Evolutionary conservation across 2,113 vertebrate species (phyloP).

Genomic region (Albula glossodonta): DNA sequence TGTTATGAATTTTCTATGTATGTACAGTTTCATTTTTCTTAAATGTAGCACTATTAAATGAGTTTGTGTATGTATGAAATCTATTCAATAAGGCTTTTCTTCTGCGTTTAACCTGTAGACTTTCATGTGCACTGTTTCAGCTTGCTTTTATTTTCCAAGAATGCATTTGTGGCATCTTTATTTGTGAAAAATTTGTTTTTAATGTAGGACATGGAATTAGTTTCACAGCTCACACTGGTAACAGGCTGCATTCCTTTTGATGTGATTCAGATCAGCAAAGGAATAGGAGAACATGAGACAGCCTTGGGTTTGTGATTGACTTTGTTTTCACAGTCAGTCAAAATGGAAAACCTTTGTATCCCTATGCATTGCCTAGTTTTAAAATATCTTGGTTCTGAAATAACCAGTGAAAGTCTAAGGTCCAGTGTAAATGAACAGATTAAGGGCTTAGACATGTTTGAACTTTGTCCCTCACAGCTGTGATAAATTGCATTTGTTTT

Average conservation of each 20-base stretch:
- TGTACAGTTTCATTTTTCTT: too few relatives aligned
- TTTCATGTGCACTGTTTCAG: background rate
- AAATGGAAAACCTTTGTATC: background rate
- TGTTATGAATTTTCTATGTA: background rate
- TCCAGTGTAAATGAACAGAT: background rate
- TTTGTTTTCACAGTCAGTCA: background rate
- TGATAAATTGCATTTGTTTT: too few relatives aligned
- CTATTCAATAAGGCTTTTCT: too few relatives aligned
- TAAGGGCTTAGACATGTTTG: conserved; percentile 40
- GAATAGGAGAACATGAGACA: background rate
- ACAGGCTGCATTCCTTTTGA: too few relatives aligned
- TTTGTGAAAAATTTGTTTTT: background rate
- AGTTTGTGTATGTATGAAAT: too few relatives aligned
- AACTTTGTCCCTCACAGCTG: conserved; percentile 38
- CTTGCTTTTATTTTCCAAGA: background rate
- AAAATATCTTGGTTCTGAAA: background rate
- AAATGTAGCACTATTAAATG: too few relatives aligned
- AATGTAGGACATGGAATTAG: too few relatives aligned
- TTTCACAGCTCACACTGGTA: too few relatives aligned
- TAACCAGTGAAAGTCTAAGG: background rate
- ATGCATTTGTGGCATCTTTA: background rate
- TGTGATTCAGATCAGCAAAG: background rate
- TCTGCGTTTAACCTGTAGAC: too few relatives aligned
- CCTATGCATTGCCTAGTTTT: background rate
- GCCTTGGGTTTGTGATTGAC: background rate